A percentile compares a stretch with the other conserved stretches of the same genome.
Evolutionary conservation across 2,888 invertebrate genomes (phyloP).

Genomic region (Calephelis perditalis): DNA sequence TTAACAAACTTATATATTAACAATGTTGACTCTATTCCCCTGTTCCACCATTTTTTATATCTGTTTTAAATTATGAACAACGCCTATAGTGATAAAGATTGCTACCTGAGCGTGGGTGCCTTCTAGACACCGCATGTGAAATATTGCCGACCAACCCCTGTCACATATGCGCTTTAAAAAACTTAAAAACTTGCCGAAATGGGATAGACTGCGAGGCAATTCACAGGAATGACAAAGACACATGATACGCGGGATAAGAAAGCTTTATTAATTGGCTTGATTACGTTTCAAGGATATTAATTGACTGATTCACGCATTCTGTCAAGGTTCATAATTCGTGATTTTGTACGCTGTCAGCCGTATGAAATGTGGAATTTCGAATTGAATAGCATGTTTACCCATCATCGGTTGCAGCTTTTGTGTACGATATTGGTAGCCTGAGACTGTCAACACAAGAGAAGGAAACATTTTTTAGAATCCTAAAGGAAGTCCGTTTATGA

Average conservation of each 20-base stretch:
- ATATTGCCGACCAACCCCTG: conserved; percentile 71
- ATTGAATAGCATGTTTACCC: conserved; percentile 65
- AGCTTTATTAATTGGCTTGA: conserved; percentile 68
- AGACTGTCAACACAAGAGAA: conserved; percentile 70
- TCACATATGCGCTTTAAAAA: conserved; percentile 65
- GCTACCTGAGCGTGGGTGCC: conserved; percentile 74
- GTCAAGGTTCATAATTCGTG: conserved; percentile 69
- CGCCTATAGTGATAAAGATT: conserved; percentile 70
- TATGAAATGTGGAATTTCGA: conserved; percentile 51
- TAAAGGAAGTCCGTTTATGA: conserved; percentile 51
- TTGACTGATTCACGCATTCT: conserved; percentile 67
- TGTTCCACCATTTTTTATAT: conserved; percentile 30
- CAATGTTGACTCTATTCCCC: conserved; percentile 36
- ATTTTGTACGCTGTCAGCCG: conserved; percentile 60
- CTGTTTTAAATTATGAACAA: conserved; percentile 62
- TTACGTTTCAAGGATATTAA: conserved; percentile 77
- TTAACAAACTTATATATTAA: conserved; percentile 6
- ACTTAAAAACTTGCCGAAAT: conserved; percentile 36
- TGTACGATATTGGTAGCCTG: conserved; percentile 52
- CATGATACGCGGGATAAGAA: conserved; percentile 38
- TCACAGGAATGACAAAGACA: conserved; percentile 36
- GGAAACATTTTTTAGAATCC: conserved; percentile 63
- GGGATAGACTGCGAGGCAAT: conserved; percentile 35
- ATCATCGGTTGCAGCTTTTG: conserved; percentile 63
- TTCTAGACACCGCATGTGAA: conserved; percentile 62